These are phyloP conservation scores for Helicoverpa zea DNA, from an alignment of 1,140 invertebrate species.

Conservation along the genomic window DNA sequence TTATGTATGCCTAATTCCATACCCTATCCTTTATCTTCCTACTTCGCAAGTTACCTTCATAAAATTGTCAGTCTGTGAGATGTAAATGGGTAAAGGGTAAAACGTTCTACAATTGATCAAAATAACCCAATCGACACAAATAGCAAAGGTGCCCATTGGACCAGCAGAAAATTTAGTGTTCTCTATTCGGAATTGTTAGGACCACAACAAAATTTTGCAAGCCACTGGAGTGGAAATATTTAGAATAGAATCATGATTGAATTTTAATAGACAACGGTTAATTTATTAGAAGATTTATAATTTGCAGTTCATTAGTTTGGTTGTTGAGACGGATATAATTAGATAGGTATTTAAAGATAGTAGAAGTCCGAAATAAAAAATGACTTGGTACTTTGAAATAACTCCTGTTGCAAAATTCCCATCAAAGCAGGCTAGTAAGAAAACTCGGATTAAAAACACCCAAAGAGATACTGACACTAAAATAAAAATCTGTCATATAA, in stretches of 20 bases:
- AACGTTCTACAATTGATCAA: slow-evolving; percentile 27
- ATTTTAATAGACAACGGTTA: not conserved
- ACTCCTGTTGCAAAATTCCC: too few relatives aligned
- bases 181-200: slow-evolving; percentile 54
- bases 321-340: too few relatives aligned
- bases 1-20: not conserved
- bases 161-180: slow-evolving; percentile 59
- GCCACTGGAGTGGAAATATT: slow-evolving; percentile 57
- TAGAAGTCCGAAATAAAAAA: too few relatives aligned
- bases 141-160: slow-evolving; percentile 51
- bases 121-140: slow-evolving; percentile 40
- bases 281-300: too few relatives aligned
- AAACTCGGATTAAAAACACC: too few relatives aligned
- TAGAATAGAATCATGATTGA: not conserved
- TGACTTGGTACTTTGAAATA: too few relatives aligned
- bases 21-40: not conserved
- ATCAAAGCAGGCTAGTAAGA: too few relatives aligned
- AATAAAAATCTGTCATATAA: too few relatives aligned
- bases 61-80: not conserved
- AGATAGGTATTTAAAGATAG: too few relatives aligned
- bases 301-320: too few relatives aligned
- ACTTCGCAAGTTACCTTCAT: not conserved
- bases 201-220: slow-evolving; percentile 58
- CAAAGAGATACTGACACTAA: too few relatives aligned
- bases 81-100: not conserved